Conservation (phyloP, 1,140 invertebrate species). For the Diorhabda sublineata region DNA sequence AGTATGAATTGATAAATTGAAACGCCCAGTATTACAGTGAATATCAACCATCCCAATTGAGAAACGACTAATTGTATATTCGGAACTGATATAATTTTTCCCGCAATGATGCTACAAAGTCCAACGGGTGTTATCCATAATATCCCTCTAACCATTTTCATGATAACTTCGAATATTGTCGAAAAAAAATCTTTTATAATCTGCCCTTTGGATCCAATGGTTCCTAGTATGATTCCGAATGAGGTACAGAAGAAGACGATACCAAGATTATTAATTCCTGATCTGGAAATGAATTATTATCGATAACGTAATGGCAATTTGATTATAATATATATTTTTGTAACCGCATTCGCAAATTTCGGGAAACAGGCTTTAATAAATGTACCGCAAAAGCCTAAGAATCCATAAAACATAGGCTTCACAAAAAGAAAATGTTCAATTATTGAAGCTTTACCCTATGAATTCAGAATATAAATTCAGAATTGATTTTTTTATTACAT, state of each 20-base stretch:
- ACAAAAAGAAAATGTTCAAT: no score
- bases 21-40: slow-evolving; percentile 82
- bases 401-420: no score
- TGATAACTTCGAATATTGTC: slow-evolving; percentile 80
- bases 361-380: no score
- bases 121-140: slow-evolving; percentile 91
- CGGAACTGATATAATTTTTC: slow-evolving; percentile 81
- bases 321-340: no score
- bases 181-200: slow-evolving; percentile 80
- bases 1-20: slow-evolving; percentile 84
- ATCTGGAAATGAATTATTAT: slow-evolving; percentile 48
- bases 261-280: slow-evolving; percentile 82
- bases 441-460: no score
- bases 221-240: slow-evolving; percentile 80
- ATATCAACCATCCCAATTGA: slow-evolving; percentile 84
- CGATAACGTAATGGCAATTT: no score
- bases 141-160: slow-evolving; percentile 82
- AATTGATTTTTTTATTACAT: no score
- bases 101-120: slow-evolving; percentile 85
- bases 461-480: no score
- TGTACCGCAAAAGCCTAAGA: no score
- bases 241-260: slow-evolving; percentile 84
- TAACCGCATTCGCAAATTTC: no score
- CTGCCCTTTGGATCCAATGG: slow-evolving; percentile 68
- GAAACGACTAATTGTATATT: slow-evolving; percentile 76